Conservation (phyloP, 2,888 invertebrate genomes). For the Chloromyia formosa region DNA sequence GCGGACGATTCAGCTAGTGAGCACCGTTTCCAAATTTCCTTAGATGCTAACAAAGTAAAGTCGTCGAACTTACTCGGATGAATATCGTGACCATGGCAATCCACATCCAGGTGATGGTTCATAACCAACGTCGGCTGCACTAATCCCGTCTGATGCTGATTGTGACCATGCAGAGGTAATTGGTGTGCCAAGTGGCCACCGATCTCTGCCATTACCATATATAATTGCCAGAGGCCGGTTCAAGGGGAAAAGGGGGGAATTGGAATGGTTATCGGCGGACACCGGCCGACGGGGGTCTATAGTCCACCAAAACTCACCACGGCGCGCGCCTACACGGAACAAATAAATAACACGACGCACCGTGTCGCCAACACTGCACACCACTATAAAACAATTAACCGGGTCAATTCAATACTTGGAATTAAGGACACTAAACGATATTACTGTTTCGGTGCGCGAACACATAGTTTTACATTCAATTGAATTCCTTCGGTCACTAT, state of each 20-base stretch:
- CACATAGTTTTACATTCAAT: not conserved
- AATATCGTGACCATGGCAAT: slow-evolving; percentile 65
- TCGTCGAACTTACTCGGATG: slow-evolving; percentile 57
- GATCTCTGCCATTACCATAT: slow-evolving; percentile 74
- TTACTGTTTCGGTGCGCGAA: not conserved
- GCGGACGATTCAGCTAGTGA: too few relatives aligned
- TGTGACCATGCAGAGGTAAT: slow-evolving; percentile 67
- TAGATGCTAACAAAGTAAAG: not conserved
- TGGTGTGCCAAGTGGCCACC: slow-evolving; percentile 74
- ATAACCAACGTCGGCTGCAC: slow-evolving; percentile 71
- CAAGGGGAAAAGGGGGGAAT: slow-evolving; percentile 1
- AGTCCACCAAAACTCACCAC: slow-evolving; percentile 20
- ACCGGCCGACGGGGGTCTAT: slow-evolving; percentile 23
- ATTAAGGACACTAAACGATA: slow-evolving; percentile 21
- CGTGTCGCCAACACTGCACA: not conserved
- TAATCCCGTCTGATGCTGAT: slow-evolving; percentile 66
- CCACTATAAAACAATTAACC: not conserved
- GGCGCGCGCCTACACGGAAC: not conserved
- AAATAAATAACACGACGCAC: not conserved
- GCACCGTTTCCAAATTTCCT: too few relatives aligned
- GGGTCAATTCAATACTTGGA: slow-evolving; percentile 8
- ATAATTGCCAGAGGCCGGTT: slow-evolving; percentile 52
- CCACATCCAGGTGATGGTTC: slow-evolving; percentile 67
- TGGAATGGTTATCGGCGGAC: not conserved
- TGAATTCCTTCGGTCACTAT: not conserved